Conservation (phyloP, 2,888 invertebrate genomes). For the Automeris io region DNA sequence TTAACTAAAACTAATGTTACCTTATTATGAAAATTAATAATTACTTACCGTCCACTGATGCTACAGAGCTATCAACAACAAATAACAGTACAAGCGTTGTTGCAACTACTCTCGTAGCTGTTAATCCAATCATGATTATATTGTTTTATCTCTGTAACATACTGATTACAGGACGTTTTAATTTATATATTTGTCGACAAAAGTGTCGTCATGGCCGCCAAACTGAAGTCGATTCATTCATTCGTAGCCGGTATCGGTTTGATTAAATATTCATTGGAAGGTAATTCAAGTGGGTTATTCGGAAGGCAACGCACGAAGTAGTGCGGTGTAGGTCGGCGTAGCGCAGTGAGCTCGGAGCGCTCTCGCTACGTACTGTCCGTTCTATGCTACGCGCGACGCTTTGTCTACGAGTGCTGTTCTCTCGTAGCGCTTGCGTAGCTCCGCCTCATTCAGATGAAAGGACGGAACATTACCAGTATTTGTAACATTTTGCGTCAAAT, state of each 20-base stretch:
- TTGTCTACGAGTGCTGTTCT: constrained; percentile 39
- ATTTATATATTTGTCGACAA: constrained; percentile 46
- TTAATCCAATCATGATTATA: constrained; percentile 51
- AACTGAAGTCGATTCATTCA: constrained; percentile 54
- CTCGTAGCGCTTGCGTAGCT: constrained; percentile 70
- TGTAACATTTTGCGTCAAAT: constrained; percentile 78
- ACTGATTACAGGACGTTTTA: constrained; percentile 48
- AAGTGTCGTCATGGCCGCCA: constrained; percentile 48
- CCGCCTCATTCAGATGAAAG: constrained; percentile 71
- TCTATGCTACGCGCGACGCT: constrained; percentile 39
- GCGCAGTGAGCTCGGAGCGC: constrained; percentile 40
- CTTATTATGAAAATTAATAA: background rate
- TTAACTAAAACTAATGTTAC: background rate
- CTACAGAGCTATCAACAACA: constrained; percentile 43
- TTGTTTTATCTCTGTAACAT: constrained; percentile 57
- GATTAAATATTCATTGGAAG: constrained; percentile 66
- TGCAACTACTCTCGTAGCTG: constrained; percentile 39
- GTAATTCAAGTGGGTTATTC: constrained; percentile 46
- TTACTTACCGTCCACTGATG: constrained; percentile 60
- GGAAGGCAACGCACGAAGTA: constrained; percentile 29
- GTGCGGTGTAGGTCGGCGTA: constrained; percentile 32
- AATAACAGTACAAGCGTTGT: constrained; percentile 43
- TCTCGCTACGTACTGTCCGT: constrained; percentile 44
- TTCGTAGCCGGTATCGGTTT: constrained; percentile 52
- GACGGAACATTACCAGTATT: constrained; percentile 76